Base-by-base conservation (phyloP, 2,113 vertebrate species). In the Heterotilapia buettikoferi region DNA sequence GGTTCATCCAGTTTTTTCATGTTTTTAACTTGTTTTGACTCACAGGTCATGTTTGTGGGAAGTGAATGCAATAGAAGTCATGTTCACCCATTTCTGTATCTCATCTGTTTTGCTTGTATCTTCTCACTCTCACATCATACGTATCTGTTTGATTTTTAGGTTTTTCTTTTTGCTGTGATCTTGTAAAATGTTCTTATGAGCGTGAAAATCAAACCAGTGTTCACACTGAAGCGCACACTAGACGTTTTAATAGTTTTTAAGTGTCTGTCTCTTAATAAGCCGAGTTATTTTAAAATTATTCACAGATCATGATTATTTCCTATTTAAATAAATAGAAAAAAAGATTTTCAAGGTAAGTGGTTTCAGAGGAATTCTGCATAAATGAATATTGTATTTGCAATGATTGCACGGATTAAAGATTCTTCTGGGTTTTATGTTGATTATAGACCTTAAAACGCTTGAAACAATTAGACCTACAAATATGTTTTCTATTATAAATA, bases 391-490 rank as follows among this genome's bases (percentile, higher is more conserved):
- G 80, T 73, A 82, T 57, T 91, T 47, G 68, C 68, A 73, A 26
- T 73, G 66, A 71, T 93, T 90, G 78, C 84, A 86, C 52, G 76
- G 29, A 87, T 91, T 81, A 83, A 66, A 19, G 16, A 13, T 9
- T 80, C 5, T 38, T 54, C 16, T 12, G 13, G 12, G 43, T 63
- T 85, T 38, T 59, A 59, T 24, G 29, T 38, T 52, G 6, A 68
- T 84, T 4, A 79, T 12, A 56, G 36, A 54, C 7, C 2, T 29
- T 56, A 29, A 56, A 43, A 52, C 1, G 11, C 9, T 36, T 63
- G 3, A 68, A 88, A 53, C 50, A 45, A 68, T 71, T 56, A 63
- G 29, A 21, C 47, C 84, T 87, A 24, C 7, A 63, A 19, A 26
- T 63, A 31, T 21, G 59, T 31, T 29, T 59, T 78, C 10, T 57